phyloP scores from a whole-genome alignment of 2,888 invertebrate species.

The Scaptomyza cyrtandrae region DNA sequence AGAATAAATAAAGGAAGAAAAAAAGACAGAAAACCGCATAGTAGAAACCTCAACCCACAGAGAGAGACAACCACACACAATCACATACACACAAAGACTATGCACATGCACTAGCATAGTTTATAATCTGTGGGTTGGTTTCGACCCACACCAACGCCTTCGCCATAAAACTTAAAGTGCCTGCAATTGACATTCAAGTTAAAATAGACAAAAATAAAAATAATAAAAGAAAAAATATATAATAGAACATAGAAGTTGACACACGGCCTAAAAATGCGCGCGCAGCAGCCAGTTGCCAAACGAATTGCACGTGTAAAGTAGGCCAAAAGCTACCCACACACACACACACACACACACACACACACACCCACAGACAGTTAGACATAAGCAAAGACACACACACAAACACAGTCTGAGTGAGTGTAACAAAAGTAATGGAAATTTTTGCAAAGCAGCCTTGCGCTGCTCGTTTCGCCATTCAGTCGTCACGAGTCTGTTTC shows the following conservation, averaged over 20 bases:
- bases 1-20: slow-evolving; percentile 8
- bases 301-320: slow-evolving; percentile 64
- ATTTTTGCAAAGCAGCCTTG: slow-evolving; percentile 43
- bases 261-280: slow-evolving; percentile 73
- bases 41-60: slow-evolving; percentile 51
- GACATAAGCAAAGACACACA: slow-evolving; percentile 5
- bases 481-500: slow-evolving; percentile 32
- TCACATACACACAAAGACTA: slow-evolving; percentile 7
- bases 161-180: slow-evolving; percentile 71
- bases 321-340: slow-evolving; percentile 59
- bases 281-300: slow-evolving; percentile 66
- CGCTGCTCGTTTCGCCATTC: slow-evolving; percentile 56
- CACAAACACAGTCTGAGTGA: slow-evolving; percentile 19
- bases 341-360: slow-evolving; percentile 5
- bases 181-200: slow-evolving; percentile 75
- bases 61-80: slow-evolving; percentile 32
- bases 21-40: slow-evolving; percentile 36
- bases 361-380: too few relatives aligned
- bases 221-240: slow-evolving; percentile 2
- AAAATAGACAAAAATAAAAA: slow-evolving; percentile 32
- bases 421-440: slow-evolving; percentile 72
- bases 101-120: slow-evolving; percentile 56
- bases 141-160: slow-evolving; percentile 5
- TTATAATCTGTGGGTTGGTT: slow-evolving; percentile 53
- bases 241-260: slow-evolving; percentile 59